phyloP scores from a whole-genome alignment of 2,797 vertebrate species.

The Ctenopoma multispine region DNA sequence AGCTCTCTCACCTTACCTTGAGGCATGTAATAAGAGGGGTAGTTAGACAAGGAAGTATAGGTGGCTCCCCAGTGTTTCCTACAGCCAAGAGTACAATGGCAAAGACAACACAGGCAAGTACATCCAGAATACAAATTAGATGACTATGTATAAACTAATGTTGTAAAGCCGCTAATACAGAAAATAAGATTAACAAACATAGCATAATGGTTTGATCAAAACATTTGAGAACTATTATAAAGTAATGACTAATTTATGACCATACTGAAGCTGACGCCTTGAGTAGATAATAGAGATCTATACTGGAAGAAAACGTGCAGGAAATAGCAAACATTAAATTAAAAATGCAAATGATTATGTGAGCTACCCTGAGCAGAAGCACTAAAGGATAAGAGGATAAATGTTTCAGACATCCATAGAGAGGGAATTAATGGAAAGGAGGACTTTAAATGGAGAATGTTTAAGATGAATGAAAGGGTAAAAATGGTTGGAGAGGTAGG shows the following conservation, averaged over 20 bases:
- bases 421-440: slow-evolving; percentile 17
- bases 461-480: slow-evolving; percentile 13
- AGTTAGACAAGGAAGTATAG: slow-evolving; percentile 55
- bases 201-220: neutral
- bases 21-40: slow-evolving; percentile 69
- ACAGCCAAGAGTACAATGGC: slow-evolving; percentile 49
- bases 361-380: slow-evolving; percentile 15
- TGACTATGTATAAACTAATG: slow-evolving; percentile 30
- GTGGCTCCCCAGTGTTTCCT: slow-evolving; percentile 60
- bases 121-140: slow-evolving; percentile 60
- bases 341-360: slow-evolving; percentile 41
- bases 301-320: slow-evolving; percentile 14
- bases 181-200: slow-evolving; percentile 8
- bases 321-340: slow-evolving; percentile 57
- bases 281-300: neutral
- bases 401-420: slow-evolving; percentile 21
- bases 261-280: slow-evolving; percentile 20
- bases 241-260: slow-evolving; percentile 15
- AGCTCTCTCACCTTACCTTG: slow-evolving; percentile 63
- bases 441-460: slow-evolving; percentile 11
- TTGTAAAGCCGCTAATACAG: slow-evolving; percentile 10
- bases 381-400: slow-evolving; percentile 21
- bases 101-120: slow-evolving; percentile 41
- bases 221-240: slow-evolving; percentile 11
- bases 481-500: slow-evolving; percentile 14